A percentile compares a stretch with the other conserved stretches of the same genome.
These are phyloP conservation scores for Strongylocentrotus purpuratus DNA, from an alignment of 35 echinoderm and acorn worm genomes.

Conservation along the genomic window DNA sequence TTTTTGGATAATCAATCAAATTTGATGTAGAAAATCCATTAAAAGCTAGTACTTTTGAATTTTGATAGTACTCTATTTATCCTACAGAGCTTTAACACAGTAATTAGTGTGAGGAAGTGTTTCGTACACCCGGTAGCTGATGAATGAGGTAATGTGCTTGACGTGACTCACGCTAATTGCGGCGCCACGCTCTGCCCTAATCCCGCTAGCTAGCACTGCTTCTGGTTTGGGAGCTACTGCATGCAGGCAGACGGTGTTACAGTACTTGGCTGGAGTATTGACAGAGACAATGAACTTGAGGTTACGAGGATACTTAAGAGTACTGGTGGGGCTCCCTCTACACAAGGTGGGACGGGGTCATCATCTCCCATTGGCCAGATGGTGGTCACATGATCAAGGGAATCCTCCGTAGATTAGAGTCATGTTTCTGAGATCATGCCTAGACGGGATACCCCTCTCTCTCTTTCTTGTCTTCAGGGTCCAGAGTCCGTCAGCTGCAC, in stretches of 20 bases:
- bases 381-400: background rate
- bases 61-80: background rate
- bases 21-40: background rate
- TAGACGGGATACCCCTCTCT: background rate
- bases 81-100: background rate
- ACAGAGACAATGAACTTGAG: constrained; percentile 24
- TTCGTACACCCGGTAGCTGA: background rate
- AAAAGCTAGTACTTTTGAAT: background rate
- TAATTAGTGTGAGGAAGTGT: background rate
- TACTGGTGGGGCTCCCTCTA: background rate
- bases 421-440: background rate
- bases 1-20: background rate
- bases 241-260: no score
- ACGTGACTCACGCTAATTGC: constrained; percentile 6
- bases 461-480: background rate
- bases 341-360: background rate
- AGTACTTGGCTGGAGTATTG: constrained; percentile 13
- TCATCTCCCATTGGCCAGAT: background rate
- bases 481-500: background rate
- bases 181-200: background rate
- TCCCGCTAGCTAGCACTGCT: background rate
- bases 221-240: background rate
- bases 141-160: background rate
- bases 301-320: background rate
- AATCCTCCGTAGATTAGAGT: background rate